phyloP scores from a whole-genome alignment of 2,888 invertebrate genomes.

The Eledone cirrhosa region DNA sequence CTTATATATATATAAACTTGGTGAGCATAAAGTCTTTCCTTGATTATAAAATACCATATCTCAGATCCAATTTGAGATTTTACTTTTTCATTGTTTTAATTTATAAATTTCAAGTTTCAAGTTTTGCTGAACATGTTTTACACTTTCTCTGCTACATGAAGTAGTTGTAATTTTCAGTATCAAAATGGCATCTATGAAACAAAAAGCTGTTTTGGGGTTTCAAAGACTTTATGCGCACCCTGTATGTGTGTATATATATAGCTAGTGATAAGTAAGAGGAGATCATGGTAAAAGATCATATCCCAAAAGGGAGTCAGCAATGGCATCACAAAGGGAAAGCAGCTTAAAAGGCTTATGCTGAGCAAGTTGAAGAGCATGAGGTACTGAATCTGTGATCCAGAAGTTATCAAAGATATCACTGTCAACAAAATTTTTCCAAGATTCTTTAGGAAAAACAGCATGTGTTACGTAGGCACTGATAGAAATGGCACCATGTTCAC shows the following conservation, averaged over 20 bases:
- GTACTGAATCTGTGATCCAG: conserved; percentile 67
- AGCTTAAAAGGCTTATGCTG: conserved; percentile 63
- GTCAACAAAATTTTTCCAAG: conserved; percentile 62
- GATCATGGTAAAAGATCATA: conserved; percentile 56
- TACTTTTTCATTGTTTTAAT: no score
- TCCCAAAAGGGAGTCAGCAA: conserved; percentile 62
- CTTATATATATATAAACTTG: not conserved
- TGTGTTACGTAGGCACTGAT: conserved; percentile 67
- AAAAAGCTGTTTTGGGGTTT: no score
- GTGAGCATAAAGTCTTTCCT: not conserved
- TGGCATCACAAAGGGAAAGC: conserved; percentile 60
- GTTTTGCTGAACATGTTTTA: no score
- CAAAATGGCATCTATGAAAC: not conserved
- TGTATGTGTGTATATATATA: not conserved
- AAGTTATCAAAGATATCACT: conserved; percentile 60
- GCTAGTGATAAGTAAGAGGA: not conserved
- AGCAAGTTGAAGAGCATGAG: conserved; percentile 62
- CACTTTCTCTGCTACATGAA: no score
- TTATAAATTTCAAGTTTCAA: no score
- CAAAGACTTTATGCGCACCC: no score
- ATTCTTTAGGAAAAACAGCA: conserved; percentile 66
- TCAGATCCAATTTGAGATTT: no score
- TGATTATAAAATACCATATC: no score
- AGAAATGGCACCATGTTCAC: conserved; percentile 56
- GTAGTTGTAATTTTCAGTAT: no score